Percentiles rank a stretch among this genome's conserved stretches.
These are phyloP conservation scores for Illadopsis cleaveri DNA, from an alignment of 2,113 vertebrate species.

Conservation along the genomic window DNA sequence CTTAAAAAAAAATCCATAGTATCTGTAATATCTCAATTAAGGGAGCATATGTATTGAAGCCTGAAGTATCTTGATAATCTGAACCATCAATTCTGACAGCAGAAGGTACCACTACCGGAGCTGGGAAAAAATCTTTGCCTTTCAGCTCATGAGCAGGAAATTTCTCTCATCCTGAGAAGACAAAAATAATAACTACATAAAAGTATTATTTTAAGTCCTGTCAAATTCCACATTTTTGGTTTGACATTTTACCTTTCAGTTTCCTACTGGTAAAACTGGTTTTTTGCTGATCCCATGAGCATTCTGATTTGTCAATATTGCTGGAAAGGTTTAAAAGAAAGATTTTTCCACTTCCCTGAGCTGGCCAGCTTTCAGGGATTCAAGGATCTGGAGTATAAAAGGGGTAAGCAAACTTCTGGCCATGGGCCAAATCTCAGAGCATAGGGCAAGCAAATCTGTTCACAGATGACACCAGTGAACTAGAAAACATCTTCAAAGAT, in stretches of 20 bases:
- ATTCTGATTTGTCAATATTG: neutral
- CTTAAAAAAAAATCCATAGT: slow-evolving; percentile 14
- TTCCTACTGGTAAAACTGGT: neutral
- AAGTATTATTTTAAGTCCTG: neutral
- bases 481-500: neutral
- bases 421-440: neutral
- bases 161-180: neutral
- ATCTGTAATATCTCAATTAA: slow-evolving; percentile 57
- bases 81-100: slow-evolving; percentile 44
- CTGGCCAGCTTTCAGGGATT: neutral
- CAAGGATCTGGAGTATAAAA: neutral
- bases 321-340: neutral
- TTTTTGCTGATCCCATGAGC: accelerated
- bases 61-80: slow-evolving; percentile 49
- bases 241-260: neutral
- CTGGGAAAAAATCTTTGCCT: neutral
- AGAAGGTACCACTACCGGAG: neutral
- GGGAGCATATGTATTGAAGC: slow-evolving; percentile 19
- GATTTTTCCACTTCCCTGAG: neutral
- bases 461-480: neutral
- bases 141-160: neutral
- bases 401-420: neutral
- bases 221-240: neutral
- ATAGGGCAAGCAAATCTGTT: neutral
- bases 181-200: neutral